Conservation (phyloP, 92 coral and sea anemone genomes). For the Phenganax subtilis region DNA sequence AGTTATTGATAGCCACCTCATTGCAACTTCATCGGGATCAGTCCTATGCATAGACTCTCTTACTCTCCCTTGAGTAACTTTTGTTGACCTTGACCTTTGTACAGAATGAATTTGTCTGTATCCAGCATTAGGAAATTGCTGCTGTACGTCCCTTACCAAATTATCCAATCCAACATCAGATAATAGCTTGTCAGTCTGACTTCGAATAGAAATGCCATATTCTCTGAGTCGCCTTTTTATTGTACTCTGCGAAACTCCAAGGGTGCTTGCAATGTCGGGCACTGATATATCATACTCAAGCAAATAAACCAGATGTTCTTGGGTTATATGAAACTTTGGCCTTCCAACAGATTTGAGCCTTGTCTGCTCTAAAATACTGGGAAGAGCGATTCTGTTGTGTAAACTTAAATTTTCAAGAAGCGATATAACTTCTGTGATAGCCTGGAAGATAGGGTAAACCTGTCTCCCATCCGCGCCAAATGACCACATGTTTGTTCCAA, state of each 20-base stretch:
- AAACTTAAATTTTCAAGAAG: constrained; percentile 27
- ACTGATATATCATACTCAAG: constrained; percentile 43
- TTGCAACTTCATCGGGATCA: constrained; percentile 62
- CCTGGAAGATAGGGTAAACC: constrained; percentile 28
- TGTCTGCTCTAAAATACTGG: not conserved
- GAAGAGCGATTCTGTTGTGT: constrained; percentile 4
- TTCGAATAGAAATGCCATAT: constrained; percentile 41
- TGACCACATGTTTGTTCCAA: constrained; percentile 36
- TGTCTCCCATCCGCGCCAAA: constrained; percentile 20
- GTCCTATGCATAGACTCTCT: constrained; percentile 64
- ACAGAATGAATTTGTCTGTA: constrained; percentile 57
- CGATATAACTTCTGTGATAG: constrained; percentile 33
- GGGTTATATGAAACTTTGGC: constrained; percentile 50
- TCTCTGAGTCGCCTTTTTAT: constrained; percentile 48
- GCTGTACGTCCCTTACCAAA: constrained; percentile 33
- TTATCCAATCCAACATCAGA: too few species aligned
- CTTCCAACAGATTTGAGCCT: constrained; percentile 52
- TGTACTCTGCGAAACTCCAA: constrained; percentile 52
- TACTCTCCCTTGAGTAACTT: constrained; percentile 51
- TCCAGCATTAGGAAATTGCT: constrained; percentile 53
- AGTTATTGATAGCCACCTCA: constrained; percentile 63
- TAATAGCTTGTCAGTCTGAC: too few species aligned
- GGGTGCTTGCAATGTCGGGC: constrained; percentile 45
- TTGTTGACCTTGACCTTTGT: constrained; percentile 42
- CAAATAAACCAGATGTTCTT: constrained; percentile 53